These are phyloP conservation scores for Euschistus heros DNA, from an alignment of 1,140 invertebrate species.

Conservation along the genomic window DNA sequence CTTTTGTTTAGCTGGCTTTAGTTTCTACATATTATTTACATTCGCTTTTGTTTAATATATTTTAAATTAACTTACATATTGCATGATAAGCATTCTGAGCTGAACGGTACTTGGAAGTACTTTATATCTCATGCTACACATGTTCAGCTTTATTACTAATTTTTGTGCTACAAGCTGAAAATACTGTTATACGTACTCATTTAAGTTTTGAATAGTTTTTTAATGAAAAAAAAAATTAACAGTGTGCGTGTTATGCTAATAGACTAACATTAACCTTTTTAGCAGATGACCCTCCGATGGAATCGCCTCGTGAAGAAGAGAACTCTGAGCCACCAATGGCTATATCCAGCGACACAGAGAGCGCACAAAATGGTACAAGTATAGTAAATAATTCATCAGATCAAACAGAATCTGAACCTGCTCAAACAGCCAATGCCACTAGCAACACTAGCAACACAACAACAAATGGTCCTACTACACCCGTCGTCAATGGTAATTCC, in stretches of 20 bases:
- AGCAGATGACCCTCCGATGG: slow-evolving; percentile 20
- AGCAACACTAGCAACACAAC: slow-evolving; percentile 1
- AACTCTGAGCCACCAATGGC: neutral
- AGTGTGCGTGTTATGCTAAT: slow-evolving; percentile 10
- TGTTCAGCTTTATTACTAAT: no score
- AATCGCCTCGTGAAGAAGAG: neutral
- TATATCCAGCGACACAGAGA: neutral
- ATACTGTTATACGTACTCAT: no score
- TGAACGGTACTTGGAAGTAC: no score
- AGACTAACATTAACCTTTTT: slow-evolving; percentile 17
- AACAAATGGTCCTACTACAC: slow-evolving; percentile 4
- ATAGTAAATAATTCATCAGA: neutral
- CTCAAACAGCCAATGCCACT: neutral
- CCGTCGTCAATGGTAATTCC: slow-evolving; percentile 30
- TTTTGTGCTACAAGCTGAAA: no score
- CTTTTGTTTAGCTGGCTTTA: no score
- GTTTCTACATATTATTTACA: no score
- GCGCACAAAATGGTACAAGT: slow-evolving; percentile 2
- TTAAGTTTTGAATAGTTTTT: no score
- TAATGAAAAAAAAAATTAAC: no score
- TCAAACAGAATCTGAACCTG: neutral
- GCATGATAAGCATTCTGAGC: no score
- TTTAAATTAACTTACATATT: no score
- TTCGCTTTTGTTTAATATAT: no score
- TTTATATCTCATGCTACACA: no score